Evolutionary conservation across 2,888 invertebrate species (phyloP).

Genomic region (Ochropacha duplaris): DNA sequence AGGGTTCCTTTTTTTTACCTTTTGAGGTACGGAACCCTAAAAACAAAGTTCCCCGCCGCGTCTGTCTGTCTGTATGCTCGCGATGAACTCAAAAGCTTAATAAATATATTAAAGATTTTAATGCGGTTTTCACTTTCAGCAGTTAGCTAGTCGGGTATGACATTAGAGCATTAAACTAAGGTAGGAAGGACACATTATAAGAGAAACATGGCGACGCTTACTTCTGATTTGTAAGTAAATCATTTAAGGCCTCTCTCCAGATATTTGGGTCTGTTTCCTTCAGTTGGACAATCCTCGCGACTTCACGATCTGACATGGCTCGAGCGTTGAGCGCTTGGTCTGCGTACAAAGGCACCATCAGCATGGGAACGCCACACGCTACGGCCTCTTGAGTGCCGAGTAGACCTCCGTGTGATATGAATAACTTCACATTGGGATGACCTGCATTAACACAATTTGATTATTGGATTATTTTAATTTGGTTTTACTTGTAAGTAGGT

Average conservation of each 20-base stretch:
- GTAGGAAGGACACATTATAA: too few relatives aligned
- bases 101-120: too few relatives aligned
- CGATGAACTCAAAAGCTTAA: too few relatives aligned
- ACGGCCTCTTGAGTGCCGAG: conserved; percentile 84
- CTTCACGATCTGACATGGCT: conserved; percentile 76
- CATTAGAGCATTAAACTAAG: too few relatives aligned
- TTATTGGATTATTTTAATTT: background rate
- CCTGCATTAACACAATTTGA: conserved; percentile 44
- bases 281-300: conserved; percentile 65
- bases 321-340: conserved; percentile 79
- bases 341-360: conserved; percentile 81
- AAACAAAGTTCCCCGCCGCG: too few relatives aligned
- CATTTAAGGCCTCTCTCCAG: conserved; percentile 62
- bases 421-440: conserved; percentile 80
- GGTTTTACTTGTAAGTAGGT: background rate
- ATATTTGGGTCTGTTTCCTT: conserved; percentile 50
- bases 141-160: too few relatives aligned
- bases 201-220: conserved; percentile 39
- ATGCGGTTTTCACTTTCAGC: too few relatives aligned
- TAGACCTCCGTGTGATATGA: conserved; percentile 85
- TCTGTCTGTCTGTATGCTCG: too few relatives aligned
- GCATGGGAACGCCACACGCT: conserved; percentile 79
- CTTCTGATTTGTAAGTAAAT: conserved; percentile 70
- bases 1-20: too few relatives aligned
- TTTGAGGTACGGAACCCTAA: too few relatives aligned